phyloP scores from a whole-genome alignment of 1,140 invertebrate species.

The Euglossa dilemma region DNA sequence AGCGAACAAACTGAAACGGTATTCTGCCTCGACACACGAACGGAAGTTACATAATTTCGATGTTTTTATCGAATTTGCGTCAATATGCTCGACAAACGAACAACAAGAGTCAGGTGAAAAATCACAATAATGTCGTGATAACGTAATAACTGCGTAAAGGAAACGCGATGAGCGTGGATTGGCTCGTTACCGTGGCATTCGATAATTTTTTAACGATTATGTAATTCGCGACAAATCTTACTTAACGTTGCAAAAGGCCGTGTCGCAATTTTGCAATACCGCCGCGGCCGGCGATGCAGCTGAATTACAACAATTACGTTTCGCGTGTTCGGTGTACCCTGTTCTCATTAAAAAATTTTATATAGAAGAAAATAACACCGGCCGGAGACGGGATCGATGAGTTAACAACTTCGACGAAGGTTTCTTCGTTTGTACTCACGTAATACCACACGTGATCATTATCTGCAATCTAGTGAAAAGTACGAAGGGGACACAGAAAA shows the following conservation, averaged over 20 bases:
- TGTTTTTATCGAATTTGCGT: background rate
- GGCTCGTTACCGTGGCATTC: background rate
- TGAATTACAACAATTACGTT: conserved; percentile 14
- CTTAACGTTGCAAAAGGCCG: background rate
- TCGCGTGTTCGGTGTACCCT: background rate
- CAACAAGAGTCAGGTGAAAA: background rate
- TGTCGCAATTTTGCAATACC: background rate
- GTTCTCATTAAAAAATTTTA: background rate
- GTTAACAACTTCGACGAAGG: conserved; percentile 25
- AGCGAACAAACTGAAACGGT: too few relatives aligned
- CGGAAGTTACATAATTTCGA: background rate
- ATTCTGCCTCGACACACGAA: background rate
- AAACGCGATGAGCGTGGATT: background rate
- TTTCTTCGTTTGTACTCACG: conserved; percentile 3
- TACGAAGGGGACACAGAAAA: background rate
- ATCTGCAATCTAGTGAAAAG: conserved; percentile 8
- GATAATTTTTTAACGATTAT: background rate
- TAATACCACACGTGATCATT: conserved; percentile 33
- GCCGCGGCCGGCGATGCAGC: too few relatives aligned
- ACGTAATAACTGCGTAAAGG: too few relatives aligned
- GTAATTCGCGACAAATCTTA: background rate
- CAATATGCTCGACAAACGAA: background rate
- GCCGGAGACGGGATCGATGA: background rate
- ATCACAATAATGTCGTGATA: background rate
- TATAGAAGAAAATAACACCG: background rate